phyloP scores from a whole-genome alignment of 2,113 vertebrate species.

The Hippocampus comes region DNA sequence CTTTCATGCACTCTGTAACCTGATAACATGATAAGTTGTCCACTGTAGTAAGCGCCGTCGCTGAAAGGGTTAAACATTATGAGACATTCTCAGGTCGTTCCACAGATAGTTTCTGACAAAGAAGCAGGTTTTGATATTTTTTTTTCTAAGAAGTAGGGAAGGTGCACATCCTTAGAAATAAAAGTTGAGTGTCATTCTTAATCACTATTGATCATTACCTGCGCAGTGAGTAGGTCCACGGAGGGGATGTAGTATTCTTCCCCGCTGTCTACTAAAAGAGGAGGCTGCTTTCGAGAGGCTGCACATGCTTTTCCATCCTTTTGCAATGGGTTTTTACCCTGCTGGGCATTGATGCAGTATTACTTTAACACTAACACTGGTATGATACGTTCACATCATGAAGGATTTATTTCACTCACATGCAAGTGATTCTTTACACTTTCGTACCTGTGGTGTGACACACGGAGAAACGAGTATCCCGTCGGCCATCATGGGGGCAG shows the following conservation, averaged over 20 bases:
- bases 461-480: slow-evolving; percentile 62
- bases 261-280: slow-evolving; percentile 64
- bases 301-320: slow-evolving; percentile 56
- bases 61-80: too few relatives aligned
- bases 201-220: slow-evolving; percentile 69
- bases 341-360: slow-evolving; percentile 5
- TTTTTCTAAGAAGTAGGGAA: not conserved
- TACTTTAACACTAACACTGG: not conserved
- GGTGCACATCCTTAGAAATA: not conserved
- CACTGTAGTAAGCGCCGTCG: too few relatives aligned
- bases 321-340: slow-evolving; percentile 65
- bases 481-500: slow-evolving; percentile 66
- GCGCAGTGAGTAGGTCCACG: slow-evolving; percentile 93
- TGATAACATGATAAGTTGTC: too few relatives aligned
- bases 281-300: slow-evolving; percentile 46
- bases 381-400: not conserved
- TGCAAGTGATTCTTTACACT: not conserved
- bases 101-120: not conserved
- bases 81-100: not conserved
- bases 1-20: too few relatives aligned
- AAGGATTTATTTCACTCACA: not conserved
- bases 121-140: not conserved
- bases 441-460: slow-evolving; percentile 75
- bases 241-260: slow-evolving; percentile 91
- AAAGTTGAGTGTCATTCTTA: not conserved